phyloP scores from a whole-genome alignment of 2,113 vertebrate genomes.

The Neolamprologus ventralis region DNA sequence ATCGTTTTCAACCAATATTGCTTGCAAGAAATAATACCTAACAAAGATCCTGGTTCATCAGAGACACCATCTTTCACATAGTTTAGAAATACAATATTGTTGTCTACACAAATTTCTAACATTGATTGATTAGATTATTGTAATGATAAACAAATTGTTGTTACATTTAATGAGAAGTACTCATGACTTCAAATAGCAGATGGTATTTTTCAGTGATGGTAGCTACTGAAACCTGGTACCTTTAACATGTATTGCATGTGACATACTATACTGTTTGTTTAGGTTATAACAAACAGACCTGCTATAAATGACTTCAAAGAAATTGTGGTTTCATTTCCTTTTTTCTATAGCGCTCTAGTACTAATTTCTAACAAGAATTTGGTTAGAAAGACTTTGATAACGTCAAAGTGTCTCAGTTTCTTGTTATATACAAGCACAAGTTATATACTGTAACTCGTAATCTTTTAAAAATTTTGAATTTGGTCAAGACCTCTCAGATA shows the following conservation, averaged over 20 bases:
- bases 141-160: not conserved
- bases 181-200: not conserved
- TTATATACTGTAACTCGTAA: not conserved
- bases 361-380: not conserved
- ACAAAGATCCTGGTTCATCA: not conserved
- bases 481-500: not conserved
- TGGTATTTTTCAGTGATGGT: not conserved
- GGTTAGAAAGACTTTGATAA: not conserved
- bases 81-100: not conserved
- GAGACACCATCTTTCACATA: not conserved
- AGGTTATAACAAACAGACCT: not conserved
- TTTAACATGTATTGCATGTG: not conserved
- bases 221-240: not conserved
- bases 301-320: constrained; percentile 2
- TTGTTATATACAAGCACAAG: not conserved
- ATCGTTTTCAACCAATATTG: not conserved
- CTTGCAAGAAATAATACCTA: not conserved
- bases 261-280: not conserved
- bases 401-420: not conserved
- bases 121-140: not conserved
- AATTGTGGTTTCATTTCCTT: constrained; percentile 25
- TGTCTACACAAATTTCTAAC: not conserved
- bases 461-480: not conserved
- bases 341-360: not conserved
- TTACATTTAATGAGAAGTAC: not conserved